Conservation (phyloP, 2,888 invertebrate genomes). For the Eumerus sabulonum region DNA sequence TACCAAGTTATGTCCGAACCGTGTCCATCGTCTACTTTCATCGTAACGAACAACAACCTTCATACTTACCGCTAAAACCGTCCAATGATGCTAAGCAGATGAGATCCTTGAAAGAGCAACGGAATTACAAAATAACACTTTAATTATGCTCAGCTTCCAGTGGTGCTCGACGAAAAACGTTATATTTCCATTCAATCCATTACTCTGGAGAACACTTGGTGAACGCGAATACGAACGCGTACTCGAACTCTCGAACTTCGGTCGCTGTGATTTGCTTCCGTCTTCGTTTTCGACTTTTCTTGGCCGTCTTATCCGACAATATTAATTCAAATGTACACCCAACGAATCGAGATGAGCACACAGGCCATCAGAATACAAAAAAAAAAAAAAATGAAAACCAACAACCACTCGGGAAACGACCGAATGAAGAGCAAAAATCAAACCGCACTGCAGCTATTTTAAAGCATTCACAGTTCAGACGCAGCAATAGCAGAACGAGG, state of each 20-base stretch:
- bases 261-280: constrained; percentile 27
- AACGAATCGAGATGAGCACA: constrained; percentile 5
- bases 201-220: no score
- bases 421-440: constrained; percentile 62
- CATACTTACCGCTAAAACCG: constrained; percentile 44
- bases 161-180: no score
- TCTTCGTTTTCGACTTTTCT: constrained; percentile 18
- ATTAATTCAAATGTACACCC: constrained; percentile 38
- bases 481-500: constrained; percentile 48
- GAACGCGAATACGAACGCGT: no score
- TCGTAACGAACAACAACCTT: neutral
- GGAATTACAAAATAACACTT: no score
- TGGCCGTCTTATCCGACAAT: constrained; percentile 30
- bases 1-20: constrained; percentile 55
- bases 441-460: constrained; percentile 69
- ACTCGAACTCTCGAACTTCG: constrained; percentile 39
- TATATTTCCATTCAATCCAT: no score
- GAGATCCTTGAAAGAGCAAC: constrained; percentile 22
- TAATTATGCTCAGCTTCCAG: no score
- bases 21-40: constrained; percentile 9
- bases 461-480: constrained; percentile 66
- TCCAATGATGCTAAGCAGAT: constrained; percentile 30
- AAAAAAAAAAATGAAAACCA: constrained; percentile 23
- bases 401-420: constrained; percentile 37
- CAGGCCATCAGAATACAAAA: no score